Base-by-base conservation (phyloP, 2,888 invertebrate species). In the Marasmarcha lunaedactyla region DNA sequence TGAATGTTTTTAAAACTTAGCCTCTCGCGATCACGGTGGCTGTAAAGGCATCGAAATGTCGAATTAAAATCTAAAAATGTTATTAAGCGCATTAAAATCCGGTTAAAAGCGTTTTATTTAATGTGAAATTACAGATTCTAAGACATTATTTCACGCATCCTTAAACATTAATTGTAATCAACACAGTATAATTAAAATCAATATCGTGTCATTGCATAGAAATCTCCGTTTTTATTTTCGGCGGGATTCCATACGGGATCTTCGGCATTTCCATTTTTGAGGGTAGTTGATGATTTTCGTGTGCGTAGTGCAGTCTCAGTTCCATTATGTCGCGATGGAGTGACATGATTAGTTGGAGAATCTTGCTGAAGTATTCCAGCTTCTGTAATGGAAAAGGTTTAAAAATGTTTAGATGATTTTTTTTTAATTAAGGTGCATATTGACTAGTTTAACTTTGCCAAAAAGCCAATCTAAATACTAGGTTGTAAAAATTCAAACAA, bases 291-390 rank as follows among this genome's bases (percentile, higher is more conserved):
- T 55, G 44, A 15, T 48, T 45, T 15, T 63, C 62, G 6, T 59
- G 57, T 1, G 56, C 40, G 14, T 66, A 73, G 7, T 74, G 70
- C 1, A 83, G 43, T 12, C 74, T 74, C 0, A 83, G 52, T n/a
- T 73, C 68, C 73, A 77, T 67, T 2, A 83, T 79, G 35, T 83
- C 83, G 0, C 61, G 67, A 25, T 83, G 79, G 0, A 83, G 52
- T 0, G 79, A 78, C 76, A 78, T 78, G 42, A 83, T 79, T 1
- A 83, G 59, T 0, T 78, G 72, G 0, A 81, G 61, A 13, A 83
- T 68, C 47, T 83, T 83, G 13, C 78, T 76, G 44, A 81, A 79
- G 53, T 81, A 81, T 43, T 83, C 83, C 57, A 81, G 37, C 50
- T 70, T 77, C 81, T 83, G 71, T 2, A 67, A 73, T 33, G 14